phyloP scores from a whole-genome alignment of 2,797 vertebrate species.

The Sphaeramia orbicularis region DNA sequence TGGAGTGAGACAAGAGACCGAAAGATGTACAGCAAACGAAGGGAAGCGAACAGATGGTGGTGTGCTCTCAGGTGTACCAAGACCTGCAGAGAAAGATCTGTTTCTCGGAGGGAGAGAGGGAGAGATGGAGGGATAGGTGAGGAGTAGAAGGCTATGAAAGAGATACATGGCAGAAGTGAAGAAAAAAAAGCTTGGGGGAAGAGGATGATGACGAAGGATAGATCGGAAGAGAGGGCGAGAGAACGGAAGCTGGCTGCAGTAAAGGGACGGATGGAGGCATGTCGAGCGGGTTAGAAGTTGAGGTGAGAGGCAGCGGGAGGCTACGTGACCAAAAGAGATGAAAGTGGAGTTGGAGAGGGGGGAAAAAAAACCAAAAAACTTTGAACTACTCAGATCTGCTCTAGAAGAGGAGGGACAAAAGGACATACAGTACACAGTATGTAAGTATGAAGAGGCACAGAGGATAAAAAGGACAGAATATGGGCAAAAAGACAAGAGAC shows the following conservation, averaged over 20 bases:
- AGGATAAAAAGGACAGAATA: conserved; percentile 13
- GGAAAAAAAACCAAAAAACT: conserved; percentile 17
- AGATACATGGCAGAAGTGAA: conserved; percentile 22
- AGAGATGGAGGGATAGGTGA: conserved; percentile 58
- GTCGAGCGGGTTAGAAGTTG: conserved; percentile 64
- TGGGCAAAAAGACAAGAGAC: conserved; percentile 34
- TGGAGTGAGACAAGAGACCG: conserved; percentile 10
- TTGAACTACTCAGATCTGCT: conserved; percentile 43
- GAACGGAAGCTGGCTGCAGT: conserved; percentile 52
- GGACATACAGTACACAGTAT: conserved; percentile 7
- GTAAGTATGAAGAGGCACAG: neutral
- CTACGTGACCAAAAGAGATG: conserved; percentile 63
- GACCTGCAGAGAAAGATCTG: conserved; percentile 73
- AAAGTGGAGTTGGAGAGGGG: conserved; percentile 41
- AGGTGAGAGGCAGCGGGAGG: conserved; percentile 66
- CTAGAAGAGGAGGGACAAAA: conserved; percentile 17
- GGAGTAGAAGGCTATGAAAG: conserved; percentile 43
- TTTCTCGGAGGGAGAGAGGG: conserved; percentile 63
- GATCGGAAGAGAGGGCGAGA: conserved; percentile 36
- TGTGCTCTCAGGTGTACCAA: conserved; percentile 71
- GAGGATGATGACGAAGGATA: conserved; percentile 28
- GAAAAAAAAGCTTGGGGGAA: conserved; percentile 10
- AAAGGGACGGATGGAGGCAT: conserved; percentile 48
- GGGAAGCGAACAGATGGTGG: conserved; percentile 69
- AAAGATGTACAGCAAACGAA: conserved; percentile 49